Evolutionary conservation across 92 coral and sea anemone genomes (phyloP).

Genomic region (Micromussa lordhowensis): DNA sequence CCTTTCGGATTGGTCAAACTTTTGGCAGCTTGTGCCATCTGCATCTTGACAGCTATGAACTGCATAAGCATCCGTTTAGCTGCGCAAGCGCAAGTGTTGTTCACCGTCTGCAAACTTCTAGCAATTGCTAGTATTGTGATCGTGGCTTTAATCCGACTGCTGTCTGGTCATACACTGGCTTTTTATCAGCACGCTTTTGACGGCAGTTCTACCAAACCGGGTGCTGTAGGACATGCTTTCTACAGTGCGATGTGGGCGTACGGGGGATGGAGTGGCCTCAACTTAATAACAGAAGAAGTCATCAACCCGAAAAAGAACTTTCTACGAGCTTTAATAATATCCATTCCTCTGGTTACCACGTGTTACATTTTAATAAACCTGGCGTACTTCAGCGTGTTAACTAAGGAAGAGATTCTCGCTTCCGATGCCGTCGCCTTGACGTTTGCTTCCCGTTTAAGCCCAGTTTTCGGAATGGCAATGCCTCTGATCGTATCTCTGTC

Average conservation of each 20-base stretch:
- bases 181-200: constrained; percentile 55
- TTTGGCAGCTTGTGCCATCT: constrained; percentile 74
- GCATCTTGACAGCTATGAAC: constrained; percentile 65
- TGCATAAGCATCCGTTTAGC: constrained; percentile 76
- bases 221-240: constrained; percentile 79
- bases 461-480: constrained; percentile 66
- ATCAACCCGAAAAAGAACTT: constrained; percentile 77
- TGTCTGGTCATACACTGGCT: constrained; percentile 42
- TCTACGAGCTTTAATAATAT: constrained; percentile 68
- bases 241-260: constrained; percentile 86
- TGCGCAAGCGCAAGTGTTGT: constrained; percentile 73
- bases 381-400: constrained; percentile 72
- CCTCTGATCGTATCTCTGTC: constrained; percentile 83
- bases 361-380: constrained; percentile 76
- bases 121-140: constrained; percentile 73
- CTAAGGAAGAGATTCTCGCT: constrained; percentile 70
- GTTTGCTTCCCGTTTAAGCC: constrained; percentile 42
- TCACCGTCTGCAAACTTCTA: constrained; percentile 66
- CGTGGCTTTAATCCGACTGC: constrained; percentile 54
- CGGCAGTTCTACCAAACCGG: constrained; percentile 63
- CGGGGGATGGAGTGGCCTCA: constrained; percentile 83
- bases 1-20: constrained; percentile 44
- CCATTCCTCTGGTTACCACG: constrained; percentile 76
- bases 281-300: constrained; percentile 75
- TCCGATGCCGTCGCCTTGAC: constrained; percentile 82